Percentiles rank a stretch among this genome's conserved stretches.
These are phyloP conservation scores for Sebastes ruberrimus DNA, from an alignment of 2,797 vertebrate genomes.

Conservation along the genomic window DNA sequence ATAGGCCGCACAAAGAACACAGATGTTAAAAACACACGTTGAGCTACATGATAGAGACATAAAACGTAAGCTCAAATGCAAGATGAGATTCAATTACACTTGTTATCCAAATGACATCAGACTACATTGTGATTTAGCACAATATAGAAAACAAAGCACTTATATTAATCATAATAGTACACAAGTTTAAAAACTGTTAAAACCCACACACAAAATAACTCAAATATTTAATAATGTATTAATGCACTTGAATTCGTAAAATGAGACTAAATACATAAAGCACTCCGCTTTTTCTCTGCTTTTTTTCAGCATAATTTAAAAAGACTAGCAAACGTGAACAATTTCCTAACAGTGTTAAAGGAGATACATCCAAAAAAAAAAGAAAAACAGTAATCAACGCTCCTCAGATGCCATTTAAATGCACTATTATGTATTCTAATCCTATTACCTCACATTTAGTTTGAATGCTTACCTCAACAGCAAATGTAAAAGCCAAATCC, in stretches of 20 bases:
- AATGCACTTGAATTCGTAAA: conserved; percentile 41
- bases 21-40: conserved; percentile 56
- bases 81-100: conserved; percentile 35
- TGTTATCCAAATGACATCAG: conserved; percentile 42
- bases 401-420: conserved; percentile 27
- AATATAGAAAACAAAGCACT: conserved; percentile 62
- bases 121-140: conserved; percentile 42
- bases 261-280: conserved; percentile 51
- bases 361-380: conserved; percentile 47
- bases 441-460: conserved; percentile 45
- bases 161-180: conserved; percentile 23
- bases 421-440: conserved; percentile 17
- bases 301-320: conserved; percentile 72
- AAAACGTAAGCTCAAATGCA: conserved; percentile 47
- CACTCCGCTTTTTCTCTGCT: conserved; percentile 27
- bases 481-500: conserved; percentile 34
- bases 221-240: conserved; percentile 50
- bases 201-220: conserved; percentile 37
- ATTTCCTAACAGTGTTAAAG: conserved; percentile 61
- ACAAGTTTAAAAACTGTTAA: conserved; percentile 17
- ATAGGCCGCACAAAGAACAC: conserved; percentile 47
- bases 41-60: conserved; percentile 44
- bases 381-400: conserved; percentile 41
- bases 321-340: conserved; percentile 58
- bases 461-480: conserved; percentile 38